phyloP scores from a whole-genome alignment of 2,888 invertebrate genomes.

The Acrobasis repandana region DNA sequence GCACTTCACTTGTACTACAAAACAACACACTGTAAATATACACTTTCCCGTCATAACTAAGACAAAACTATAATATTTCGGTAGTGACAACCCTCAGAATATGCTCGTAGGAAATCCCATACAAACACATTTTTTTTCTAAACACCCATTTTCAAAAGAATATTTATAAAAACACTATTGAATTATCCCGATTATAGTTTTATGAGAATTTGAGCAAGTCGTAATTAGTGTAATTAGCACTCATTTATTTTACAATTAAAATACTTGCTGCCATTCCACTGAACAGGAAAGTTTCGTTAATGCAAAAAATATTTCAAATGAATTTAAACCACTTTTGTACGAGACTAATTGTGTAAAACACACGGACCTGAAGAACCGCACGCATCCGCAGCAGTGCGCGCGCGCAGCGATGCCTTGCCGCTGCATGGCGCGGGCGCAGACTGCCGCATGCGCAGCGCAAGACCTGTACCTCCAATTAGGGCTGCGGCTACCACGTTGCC shows the following conservation, averaged over 20 bases:
- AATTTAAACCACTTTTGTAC: too few species aligned
- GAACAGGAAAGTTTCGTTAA: not conserved
- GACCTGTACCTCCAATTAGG: constrained; percentile 1
- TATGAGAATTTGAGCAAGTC: not conserved
- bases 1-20: not conserved
- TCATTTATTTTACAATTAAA: not conserved
- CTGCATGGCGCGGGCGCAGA: constrained; percentile 15
- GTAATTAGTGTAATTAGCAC: not conserved
- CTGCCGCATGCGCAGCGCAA: not conserved
- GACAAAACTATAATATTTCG: not conserved
- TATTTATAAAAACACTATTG: not conserved
- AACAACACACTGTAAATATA: not conserved
- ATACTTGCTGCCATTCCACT: not conserved
- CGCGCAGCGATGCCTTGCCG: constrained; percentile 11
- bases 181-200: not conserved
- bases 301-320: not conserved
- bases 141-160: not conserved
- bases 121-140: not conserved
- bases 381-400: constrained; percentile 31
- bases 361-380: constrained; percentile 23
- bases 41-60: not conserved
- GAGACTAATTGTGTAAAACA: not conserved
- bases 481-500: not conserved
- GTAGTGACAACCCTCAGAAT: not conserved
- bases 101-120: not conserved